Evolutionary conservation across 2,797 vertebrate genomes (phyloP), one percentile per base, ranked within the genome.

Genomic region (Zenarchopterus dispar): DNA sequence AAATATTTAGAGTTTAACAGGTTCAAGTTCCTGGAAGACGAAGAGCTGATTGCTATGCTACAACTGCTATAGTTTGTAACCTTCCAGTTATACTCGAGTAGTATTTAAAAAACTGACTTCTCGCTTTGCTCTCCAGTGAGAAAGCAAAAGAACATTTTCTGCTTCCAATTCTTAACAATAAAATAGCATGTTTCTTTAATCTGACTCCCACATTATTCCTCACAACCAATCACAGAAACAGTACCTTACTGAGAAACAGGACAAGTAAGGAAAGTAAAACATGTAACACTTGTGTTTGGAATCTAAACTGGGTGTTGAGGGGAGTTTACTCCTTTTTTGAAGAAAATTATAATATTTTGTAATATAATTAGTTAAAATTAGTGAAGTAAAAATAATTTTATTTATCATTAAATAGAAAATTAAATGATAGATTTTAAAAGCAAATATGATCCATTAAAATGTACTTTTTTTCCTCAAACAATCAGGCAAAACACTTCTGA

Each of bases 231-330:
- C 89, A 88, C 75, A 73, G 53, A 28, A 28, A 28, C 5, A 28
- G 28, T 28, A 60, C 51, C 69, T 77, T 85, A 91, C 90, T 28
- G 28, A 28, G 84, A 90, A 90, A 75, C 70, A 75, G 79, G 88
- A 89, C 85, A 87, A 91, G 90, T 90, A 86, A 42, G 56, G 56
- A 84, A 81, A 88, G 82, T 84, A 87, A 84, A 80, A 58, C 78
- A 81, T 60, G 79, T 84, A 87, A 84, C 81, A 58, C 78, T 82
- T 60, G 79, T 84, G 66, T 60, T 88, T 55, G 9, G 62, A 70
- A 59, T 64, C 67, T 75, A 51, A 77, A 86, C 76, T 74, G 57
- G 80, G 56, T 76, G 56, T 22, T 33, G 74, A 62, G 59, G 67
- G 41, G 62, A 31, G 6, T 31, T 31, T 7, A 9, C 1, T 1